These are phyloP conservation scores for Lutjanus argentimaculatus DNA, from an alignment of 2,797 vertebrate species.

Conservation along the genomic window DNA sequence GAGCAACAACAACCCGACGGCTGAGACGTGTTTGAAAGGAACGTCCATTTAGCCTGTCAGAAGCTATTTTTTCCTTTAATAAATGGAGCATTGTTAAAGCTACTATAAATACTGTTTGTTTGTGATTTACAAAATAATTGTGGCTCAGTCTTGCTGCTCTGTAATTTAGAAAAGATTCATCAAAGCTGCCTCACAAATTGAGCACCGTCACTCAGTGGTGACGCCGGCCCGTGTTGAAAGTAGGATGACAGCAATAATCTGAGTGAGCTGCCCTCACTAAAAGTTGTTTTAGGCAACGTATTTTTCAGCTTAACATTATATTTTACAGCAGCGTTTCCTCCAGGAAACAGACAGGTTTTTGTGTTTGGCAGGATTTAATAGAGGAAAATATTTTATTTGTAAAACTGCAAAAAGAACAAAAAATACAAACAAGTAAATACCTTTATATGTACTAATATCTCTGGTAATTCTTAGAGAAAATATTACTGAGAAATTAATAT, in stretches of 20 bases:
- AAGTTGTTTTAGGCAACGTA: too few relatives aligned
- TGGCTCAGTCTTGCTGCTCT: neutral
- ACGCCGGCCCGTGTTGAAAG: neutral
- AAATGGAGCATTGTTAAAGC: constrained; percentile 2
- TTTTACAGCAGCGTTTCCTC: too few relatives aligned
- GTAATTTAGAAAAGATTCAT: constrained; percentile 1
- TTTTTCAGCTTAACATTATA: too few relatives aligned
- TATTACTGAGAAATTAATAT: too few relatives aligned
- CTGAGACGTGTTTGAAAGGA: neutral
- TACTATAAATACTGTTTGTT: neutral
- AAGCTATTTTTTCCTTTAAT: neutral
- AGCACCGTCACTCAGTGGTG: neutral
- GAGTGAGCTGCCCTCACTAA: too few relatives aligned
- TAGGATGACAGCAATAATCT: neutral
- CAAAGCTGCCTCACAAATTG: neutral
- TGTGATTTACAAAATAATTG: constrained; percentile 23
- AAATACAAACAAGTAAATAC: too few relatives aligned
- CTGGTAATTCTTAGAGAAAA: too few relatives aligned
- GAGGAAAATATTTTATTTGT: too few relatives aligned
- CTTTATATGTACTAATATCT: too few relatives aligned
- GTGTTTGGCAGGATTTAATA: too few relatives aligned
- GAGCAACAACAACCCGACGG: constrained; percentile 8
- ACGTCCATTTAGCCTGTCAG: constrained; percentile 9
- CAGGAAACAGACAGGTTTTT: too few relatives aligned
- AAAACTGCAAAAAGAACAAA: too few relatives aligned